Evolutionary conservation across 2,888 invertebrate genomes (phyloP).

Genomic region (Spicauda simplicius): DNA sequence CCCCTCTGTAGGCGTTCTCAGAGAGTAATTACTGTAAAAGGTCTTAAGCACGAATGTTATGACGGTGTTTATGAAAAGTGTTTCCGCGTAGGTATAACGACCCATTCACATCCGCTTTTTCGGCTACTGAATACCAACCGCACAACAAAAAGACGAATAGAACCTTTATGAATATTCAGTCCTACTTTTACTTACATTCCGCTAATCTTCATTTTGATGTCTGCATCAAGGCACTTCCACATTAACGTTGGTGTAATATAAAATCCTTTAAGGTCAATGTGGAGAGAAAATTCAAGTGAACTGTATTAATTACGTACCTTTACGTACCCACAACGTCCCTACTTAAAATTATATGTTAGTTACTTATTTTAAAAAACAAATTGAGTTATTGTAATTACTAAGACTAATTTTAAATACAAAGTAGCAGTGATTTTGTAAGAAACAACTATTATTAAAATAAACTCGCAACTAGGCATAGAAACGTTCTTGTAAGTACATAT

Average conservation of each 20-base stretch:
- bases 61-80: constrained; percentile 83
- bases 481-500: neutral
- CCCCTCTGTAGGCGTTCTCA: constrained; percentile 60
- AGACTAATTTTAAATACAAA: no score
- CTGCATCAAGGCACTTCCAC: constrained; percentile 31
- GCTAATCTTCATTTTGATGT: constrained; percentile 36
- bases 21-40: constrained; percentile 81
- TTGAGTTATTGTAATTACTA: no score
- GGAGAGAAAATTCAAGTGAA: no score
- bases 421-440: no score
- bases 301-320: no score
- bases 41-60: constrained; percentile 83
- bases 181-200: constrained; percentile 34
- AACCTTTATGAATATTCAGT: constrained; percentile 56
- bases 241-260: neutral
- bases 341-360: neutral
- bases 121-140: constrained; percentile 69
- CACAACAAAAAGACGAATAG: constrained; percentile 68
- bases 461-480: neutral
- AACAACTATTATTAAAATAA: no score
- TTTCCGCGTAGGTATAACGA: constrained; percentile 66
- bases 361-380: neutral
- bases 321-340: no score
- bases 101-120: constrained; percentile 65
- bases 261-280: no score